Conservation (phyloP, 1,140 invertebrate genomes). For the Elysia chlorotica region DNA sequence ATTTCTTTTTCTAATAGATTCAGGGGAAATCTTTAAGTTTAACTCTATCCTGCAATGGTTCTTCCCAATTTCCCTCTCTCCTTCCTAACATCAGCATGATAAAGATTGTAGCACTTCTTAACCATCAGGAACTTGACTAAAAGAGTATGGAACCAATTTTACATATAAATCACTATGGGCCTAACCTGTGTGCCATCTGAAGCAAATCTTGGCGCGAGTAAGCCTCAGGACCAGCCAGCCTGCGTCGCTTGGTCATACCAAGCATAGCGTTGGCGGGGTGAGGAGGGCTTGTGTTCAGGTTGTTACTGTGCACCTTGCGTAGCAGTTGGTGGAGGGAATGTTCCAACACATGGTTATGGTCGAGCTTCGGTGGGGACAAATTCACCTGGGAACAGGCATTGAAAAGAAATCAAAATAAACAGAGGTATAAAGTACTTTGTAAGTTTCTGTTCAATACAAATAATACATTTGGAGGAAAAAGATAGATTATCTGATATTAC, state of each 20-base stretch:
- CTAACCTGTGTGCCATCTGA: conserved; percentile 79
- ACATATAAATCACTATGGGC: neutral
- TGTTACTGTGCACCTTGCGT: conserved; percentile 88
- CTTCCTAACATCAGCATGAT: no score
- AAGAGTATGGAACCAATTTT: no score
- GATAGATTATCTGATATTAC: no score
- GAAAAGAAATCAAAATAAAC: neutral
- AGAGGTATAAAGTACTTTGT: neutral
- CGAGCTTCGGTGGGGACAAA: conserved; percentile 65
- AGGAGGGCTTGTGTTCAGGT: conserved; percentile 90
- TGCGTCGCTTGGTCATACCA: conserved; percentile 85
- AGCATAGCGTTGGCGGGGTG: conserved; percentile 91
- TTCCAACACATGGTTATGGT: conserved; percentile 94
- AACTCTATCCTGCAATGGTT: no score
- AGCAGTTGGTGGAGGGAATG: conserved; percentile 94
- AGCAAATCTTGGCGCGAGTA: conserved; percentile 83
- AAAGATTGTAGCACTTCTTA: no score
- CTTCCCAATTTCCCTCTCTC: no score
- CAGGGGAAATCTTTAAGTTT: no score
- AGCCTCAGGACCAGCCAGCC: conserved; percentile 87
- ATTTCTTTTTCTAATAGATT: no score
- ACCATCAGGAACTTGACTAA: no score
- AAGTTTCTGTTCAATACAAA: no score
- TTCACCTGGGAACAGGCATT: conserved; percentile 29
- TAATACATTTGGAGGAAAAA: no score